Base-by-base conservation (phyloP, 1,140 invertebrate genomes). In the Danaus melanippus region DNA sequence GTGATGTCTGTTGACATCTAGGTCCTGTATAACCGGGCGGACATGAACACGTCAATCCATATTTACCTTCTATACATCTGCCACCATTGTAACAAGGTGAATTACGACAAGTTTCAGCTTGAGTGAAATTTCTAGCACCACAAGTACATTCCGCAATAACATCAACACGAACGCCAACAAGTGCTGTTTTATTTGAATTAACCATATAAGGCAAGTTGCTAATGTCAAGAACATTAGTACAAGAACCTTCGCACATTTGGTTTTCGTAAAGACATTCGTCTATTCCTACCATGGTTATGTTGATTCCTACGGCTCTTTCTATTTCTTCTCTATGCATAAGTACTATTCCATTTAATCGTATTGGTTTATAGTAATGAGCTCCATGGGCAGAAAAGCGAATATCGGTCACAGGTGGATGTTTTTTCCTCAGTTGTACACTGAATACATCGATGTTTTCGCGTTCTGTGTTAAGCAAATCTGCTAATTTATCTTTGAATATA, bases 271-370 rank as follows among this genome's bases (percentile, higher is more conserved):
- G 88, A 83, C 98, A 99, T 87, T 98, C 96, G 71, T 99, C 97
- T 63, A 99, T 98, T 53, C 96, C 96, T 2, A 98, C 96, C 96
- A 98, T 98, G 4, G 95, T 96, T 43, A 99, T 97, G 69, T 97
- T 97, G 47, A 98, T 95, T 21, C 96, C 97, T 8, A 98, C 93
- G 62, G 94, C 93, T 66, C 92, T 91, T 87, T 98, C 96, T 80
- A 99, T 98, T 91, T 97, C 93, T 88, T 96, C 94, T 60, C 95
- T 90, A 76, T 99, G 94, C 90, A 97, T 94, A n/a, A 97, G 83
- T 0, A 99, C 93, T 42, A 98, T 93, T 15, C 97, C 97, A 82
- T 99, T 97, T 42, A 98, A 88, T 87, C 95, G 92, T 0, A 97
- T 95, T 0, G 97, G 93, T 71, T 98, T 97, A 71, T 97, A 97